Conservation (phyloP, 2,888 invertebrate genomes). For the Drosophila ustulata region DNA sequence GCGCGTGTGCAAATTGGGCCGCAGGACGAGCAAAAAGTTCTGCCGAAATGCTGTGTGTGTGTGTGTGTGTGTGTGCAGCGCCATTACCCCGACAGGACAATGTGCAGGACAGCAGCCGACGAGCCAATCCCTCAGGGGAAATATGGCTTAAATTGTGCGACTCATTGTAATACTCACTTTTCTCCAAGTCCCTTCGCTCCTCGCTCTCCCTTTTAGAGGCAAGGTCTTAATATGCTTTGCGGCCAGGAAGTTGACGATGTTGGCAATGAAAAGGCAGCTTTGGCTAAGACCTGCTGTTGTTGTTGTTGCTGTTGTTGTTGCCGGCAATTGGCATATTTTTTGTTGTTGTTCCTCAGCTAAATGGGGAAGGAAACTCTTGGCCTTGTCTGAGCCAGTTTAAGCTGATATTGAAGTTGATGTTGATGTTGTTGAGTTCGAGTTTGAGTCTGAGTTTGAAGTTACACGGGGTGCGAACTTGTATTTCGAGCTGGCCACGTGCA, state of each 20-base stretch:
- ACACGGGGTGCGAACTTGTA: constrained; percentile 47
- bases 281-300: constrained; percentile 43
- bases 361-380: constrained; percentile 16
- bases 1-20: constrained; percentile 53
- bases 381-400: constrained; percentile 44
- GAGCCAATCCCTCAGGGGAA: constrained; percentile 38
- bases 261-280: constrained; percentile 63
- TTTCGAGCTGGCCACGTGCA: constrained; percentile 67
- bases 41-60: constrained; percentile 15
- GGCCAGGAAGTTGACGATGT: constrained; percentile 61
- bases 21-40: constrained; percentile 30
- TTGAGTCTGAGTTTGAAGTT: constrained; percentile 20
- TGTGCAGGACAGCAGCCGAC: constrained; percentile 14
- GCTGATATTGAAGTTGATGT: constrained; percentile 26
- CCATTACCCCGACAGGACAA: constrained; percentile 23
- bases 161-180: constrained; percentile 56
- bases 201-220: background rate
- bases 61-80: constrained; percentile 19
- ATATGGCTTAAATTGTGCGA: constrained; percentile 62
- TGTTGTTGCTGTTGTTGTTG: constrained; percentile 20
- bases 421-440: constrained; percentile 2
- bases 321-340: constrained; percentile 63
- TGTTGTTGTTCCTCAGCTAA: constrained; percentile 9
- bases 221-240: constrained; percentile 50
- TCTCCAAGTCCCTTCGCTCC: constrained; percentile 1